Base-by-base conservation (phyloP, 2,888 invertebrate species). In the Glaucopsyche alexis region DNA sequence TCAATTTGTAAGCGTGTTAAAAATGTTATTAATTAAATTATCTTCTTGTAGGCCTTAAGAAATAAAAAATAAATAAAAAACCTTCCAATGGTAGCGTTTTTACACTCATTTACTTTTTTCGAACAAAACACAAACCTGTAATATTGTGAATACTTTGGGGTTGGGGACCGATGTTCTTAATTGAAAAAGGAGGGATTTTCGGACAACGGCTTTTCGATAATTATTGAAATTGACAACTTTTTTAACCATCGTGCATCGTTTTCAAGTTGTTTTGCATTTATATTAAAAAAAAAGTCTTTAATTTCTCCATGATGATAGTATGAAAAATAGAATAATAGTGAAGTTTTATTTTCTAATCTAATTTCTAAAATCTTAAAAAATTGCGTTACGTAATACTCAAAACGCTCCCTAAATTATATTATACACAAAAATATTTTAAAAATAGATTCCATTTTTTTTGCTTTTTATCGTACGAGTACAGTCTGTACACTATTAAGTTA, bases 211-310 rank as follows among this genome's bases (percentile, higher is more conserved):
- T 78, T 81, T 84, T 82, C 81, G 79, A 84, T 82, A 85, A 87
- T 88, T 87, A 88, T 87, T 87, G 86, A 88, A 89, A 87, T 87
- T 86, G 84, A 81, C 84, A 85, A 85, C 82, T 85, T 87, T 85
- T 78, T 82, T 47, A 14, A 29, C 69, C 38, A 13, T 0, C 49
- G 45, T 49, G 49, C 38, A 13, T 0, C 49, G 45, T 49, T 49
- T 47, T 67, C 19, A 3, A 55, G 11, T 55, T 55, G 19, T 11
- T 55, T 11, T 60, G 60, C n/a, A 50, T 50, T 50, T 50, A 50
- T 50, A n/a, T 50, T 50, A n/a, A 50, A 50, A n/a, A 7, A n/a
- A 0, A 50, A 14, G 6, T n/a, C 1, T 5, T 50, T 5, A n/a
- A 50, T n/a, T n/a, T n/a, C n/a, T n/a, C n/a, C n/a, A n/a, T n/a